Conservation (phyloP, 2,888 invertebrate species). For the Germaria angustata region DNA sequence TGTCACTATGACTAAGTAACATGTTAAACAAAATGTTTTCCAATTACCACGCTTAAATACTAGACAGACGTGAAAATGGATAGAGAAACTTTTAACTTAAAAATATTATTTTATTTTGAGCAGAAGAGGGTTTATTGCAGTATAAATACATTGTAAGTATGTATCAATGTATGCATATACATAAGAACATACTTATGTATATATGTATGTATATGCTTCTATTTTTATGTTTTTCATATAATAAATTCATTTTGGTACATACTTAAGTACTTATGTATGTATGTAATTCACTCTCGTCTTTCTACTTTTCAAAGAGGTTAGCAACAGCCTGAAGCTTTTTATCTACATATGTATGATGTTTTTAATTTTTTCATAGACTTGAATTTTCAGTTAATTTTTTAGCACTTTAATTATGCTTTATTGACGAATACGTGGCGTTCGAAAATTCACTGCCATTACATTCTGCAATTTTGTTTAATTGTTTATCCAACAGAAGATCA, state of each 20-base stretch:
- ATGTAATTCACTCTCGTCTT: neutral
- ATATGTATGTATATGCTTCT: neutral
- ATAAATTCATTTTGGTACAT: neutral
- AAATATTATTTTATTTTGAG: neutral
- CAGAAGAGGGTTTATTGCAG: neutral
- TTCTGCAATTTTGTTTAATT: conserved; percentile 2
- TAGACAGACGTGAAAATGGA: neutral
- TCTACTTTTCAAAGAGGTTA: conserved; percentile 40
- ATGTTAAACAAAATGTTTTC: conserved; percentile 22
- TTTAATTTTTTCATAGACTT: conserved; percentile 13
- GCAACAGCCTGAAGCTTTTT: conserved; percentile 52
- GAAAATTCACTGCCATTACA: conserved; percentile 42
- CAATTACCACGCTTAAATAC: conserved; percentile 9
- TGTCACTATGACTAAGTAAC: conserved; percentile 28
- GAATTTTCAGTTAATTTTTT: conserved; percentile 36
- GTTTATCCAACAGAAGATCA: neutral
- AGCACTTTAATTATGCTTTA: conserved; percentile 39
- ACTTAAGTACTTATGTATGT: neutral
- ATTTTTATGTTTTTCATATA: neutral
- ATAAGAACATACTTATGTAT: too few relatives aligned
- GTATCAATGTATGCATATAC: too few relatives aligned
- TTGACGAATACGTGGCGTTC: conserved; percentile 60
- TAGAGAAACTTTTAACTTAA: neutral
- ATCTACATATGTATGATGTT: too few relatives aligned
- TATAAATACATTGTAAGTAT: too few relatives aligned